A percentile compares a stretch with the other conserved stretches of the same genome.
Conservation (phyloP, 1,140 invertebrate species). For the Pseudomyrmex flavicornis region DNA sequence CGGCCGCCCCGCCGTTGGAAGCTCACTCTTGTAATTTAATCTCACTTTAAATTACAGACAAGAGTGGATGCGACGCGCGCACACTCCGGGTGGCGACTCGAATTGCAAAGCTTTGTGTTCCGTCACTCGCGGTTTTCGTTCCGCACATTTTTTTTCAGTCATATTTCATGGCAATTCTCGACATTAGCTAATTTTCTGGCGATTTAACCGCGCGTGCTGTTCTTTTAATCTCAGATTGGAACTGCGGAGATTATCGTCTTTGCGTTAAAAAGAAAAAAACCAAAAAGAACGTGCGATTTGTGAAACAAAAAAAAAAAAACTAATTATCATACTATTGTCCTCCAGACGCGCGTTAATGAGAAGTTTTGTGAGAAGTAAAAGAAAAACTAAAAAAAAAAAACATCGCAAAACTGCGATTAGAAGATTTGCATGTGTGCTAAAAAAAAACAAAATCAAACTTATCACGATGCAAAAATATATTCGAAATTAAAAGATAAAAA, state of each 20-base stretch:
- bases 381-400: not conserved
- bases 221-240: conserved; percentile 27
- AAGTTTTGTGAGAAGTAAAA: no score
- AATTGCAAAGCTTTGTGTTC: conserved; percentile 36
- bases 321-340: not conserved
- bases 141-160: not conserved
- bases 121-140: not conserved
- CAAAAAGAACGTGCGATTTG: not conserved
- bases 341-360: not conserved
- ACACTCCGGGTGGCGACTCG: conserved; percentile 2
- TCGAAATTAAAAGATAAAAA: not conserved
- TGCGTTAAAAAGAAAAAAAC: not conserved
- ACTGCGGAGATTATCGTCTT: not conserved
- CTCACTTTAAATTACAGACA: conserved; percentile 43
- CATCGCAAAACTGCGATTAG: not conserved
- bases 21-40: conserved; percentile 40
- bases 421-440: not conserved
- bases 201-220: conserved; percentile 18
- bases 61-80: conserved; percentile 1
- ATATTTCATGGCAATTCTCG: not conserved
- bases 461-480: not conserved
- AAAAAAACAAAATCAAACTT: not conserved
- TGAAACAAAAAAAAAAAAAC: not conserved
- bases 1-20: conserved; percentile 17
- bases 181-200: conserved; percentile 16